Evolutionary conservation across 1,140 invertebrate species (phyloP), one percentile per base, ranked within the genome.

Genomic region (Harlomillsia oculata): DNA sequence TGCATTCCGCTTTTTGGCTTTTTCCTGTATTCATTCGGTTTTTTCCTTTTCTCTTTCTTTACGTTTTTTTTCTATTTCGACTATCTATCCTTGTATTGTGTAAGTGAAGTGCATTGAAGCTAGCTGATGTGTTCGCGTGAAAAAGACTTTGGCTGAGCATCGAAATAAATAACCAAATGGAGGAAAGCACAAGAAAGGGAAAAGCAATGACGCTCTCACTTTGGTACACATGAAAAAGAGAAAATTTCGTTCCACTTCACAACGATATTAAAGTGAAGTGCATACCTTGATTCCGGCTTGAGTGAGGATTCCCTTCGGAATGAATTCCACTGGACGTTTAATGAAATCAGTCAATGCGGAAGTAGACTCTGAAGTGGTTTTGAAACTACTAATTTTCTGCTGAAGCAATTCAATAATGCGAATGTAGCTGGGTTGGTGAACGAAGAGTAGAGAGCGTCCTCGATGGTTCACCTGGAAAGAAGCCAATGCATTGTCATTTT

Each of bases 381-480:
- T 52, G 34, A 59, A 20, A 14, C 36, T 20, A 26, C 8, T 46
- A 21, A 59, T 43, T 53, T 34, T 53, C 25, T 36, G 39, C 16
- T 58, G 5, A 9, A 58, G 20, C 2, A 18, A 0, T n/a, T 54
- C 37, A 18, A 58, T 18, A 0, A 58, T 16, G 0, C 18, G 8
- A 30, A 30, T 48, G 37, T 51, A 56, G 3, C 56, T 29, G 14
- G 61, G 39, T 23, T 63, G 56, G 36, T 63, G 61, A 21, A 56
- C 56, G 36, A 63, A 63, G 11, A 59, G 30, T 11, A 63, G 16
- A 13, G 61, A 51, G 1, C 56, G 52, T 9, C 18, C 14, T 41
- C 46, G 5, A n/a, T 18, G 14, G 2, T 51, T 51, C 32, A 51
- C 46, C 55, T 57, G 55, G 37, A 20, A 6, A 48, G 49, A 6